Evolutionary conservation across 1,140 invertebrate genomes (phyloP).

Genomic region (Eufriesea mexicana): DNA sequence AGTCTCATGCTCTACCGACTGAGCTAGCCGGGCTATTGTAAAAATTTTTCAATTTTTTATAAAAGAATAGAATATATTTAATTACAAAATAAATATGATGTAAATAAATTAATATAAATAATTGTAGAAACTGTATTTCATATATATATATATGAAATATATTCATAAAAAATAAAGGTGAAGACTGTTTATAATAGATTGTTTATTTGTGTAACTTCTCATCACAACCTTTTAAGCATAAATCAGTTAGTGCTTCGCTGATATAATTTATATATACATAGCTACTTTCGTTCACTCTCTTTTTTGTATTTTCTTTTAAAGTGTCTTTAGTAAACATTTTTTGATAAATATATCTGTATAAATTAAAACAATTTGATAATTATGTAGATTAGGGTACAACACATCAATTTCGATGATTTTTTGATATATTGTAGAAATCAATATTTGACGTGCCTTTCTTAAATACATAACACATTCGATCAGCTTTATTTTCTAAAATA

Average conservation of each 20-base stretch:
- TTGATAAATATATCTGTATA: background rate
- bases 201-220: constrained; percentile 2
- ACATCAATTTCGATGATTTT: too few relatives aligned
- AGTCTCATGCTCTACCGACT: constrained; percentile 96
- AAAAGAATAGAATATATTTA: too few relatives aligned
- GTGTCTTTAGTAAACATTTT: background rate
- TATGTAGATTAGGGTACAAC: too few relatives aligned
- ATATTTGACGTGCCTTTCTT: too few relatives aligned
- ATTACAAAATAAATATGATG: background rate
- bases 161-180: background rate
- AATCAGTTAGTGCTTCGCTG: background rate
- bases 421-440: too few relatives aligned
- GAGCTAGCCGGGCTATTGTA: constrained; percentile 88
- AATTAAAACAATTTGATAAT: too few relatives aligned
- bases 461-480: too few relatives aligned
- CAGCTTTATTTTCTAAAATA: too few relatives aligned
- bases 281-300: background rate
- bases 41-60: rapidly evolving
- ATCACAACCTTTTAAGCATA: constrained; percentile 8
- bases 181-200: background rate
- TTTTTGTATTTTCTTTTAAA: background rate
- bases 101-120: background rate
- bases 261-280: background rate
- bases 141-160: too few relatives aligned
- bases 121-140: background rate